Conservation (phyloP, 2,113 vertebrate genomes). For the Phalacrocorax carbo region DNA sequence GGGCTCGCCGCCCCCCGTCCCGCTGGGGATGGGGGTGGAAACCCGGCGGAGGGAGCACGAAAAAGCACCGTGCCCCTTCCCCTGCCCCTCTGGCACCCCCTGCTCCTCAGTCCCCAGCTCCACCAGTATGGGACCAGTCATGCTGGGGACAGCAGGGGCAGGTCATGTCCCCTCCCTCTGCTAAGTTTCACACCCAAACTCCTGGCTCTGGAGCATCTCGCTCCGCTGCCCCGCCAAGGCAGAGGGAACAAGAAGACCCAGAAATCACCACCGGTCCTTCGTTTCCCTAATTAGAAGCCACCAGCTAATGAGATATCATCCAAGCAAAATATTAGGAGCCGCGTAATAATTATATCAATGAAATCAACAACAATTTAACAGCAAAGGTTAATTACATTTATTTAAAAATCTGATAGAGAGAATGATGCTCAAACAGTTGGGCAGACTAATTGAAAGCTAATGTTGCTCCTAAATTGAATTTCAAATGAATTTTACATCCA, state of each 20-base stretch:
- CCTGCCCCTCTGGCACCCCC: background rate
- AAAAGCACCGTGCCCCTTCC: background rate
- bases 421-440: conserved; percentile 40
- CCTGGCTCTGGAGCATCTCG: background rate
- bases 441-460: conserved; percentile 65
- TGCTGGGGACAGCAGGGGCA: background rate
- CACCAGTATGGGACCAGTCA: background rate
- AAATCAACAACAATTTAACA: conserved; percentile 1
- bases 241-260: background rate
- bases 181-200: background rate
- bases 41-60: background rate
- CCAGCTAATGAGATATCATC: background rate
- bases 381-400: conserved; percentile 54
- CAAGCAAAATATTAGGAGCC: background rate
- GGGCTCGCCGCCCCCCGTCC: background rate
- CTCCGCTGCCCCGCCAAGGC: too few species aligned
- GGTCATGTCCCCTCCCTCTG: background rate
- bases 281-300: background rate
- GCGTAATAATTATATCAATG: background rate
- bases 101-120: background rate
- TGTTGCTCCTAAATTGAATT: conserved; percentile 66
- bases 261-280: background rate
- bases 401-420: background rate
- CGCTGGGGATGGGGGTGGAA: background rate
- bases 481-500: conserved; percentile 66